Conservation (phyloP, 2,113 vertebrate genomes). For the Oryctolagus cuniculus region mOryCun1.1 NC_091439.1:7589001-7589500, state of each 20-base stretch:
- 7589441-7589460: slow-evolving; percentile 1
- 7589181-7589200: not conserved
- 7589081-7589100: not conserved
- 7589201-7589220: not conserved
- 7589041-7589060: not conserved
- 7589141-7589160: not conserved
- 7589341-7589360: not conserved
- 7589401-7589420: not conserved
- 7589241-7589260: not conserved
- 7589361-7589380: not conserved
- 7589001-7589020: not conserved
- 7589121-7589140: not conserved
- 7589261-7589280: not conserved
- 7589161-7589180: not conserved
- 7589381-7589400: not conserved
- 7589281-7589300: not conserved
- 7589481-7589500: not conserved
- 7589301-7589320: not conserved
- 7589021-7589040: not conserved
- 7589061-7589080: not conserved
- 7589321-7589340: not conserved
- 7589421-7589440: not conserved
- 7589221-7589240: not conserved
- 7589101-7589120: not conserved
- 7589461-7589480: not conserved